phyloP scores from a whole-genome alignment of 2,797 vertebrate species.

The Urosaurus nigricauda region DNA sequence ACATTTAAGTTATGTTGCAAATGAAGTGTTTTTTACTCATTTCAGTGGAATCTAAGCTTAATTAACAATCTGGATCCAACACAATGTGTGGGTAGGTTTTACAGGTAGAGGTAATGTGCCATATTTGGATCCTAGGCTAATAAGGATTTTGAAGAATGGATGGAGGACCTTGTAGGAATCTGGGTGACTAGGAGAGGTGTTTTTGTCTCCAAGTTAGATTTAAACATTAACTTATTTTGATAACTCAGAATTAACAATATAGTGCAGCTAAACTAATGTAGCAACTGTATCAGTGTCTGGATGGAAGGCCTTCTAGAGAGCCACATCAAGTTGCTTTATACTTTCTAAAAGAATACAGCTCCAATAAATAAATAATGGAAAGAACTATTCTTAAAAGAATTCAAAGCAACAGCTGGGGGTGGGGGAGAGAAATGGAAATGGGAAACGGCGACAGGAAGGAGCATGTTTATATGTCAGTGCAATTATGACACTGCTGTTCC shows the following conservation, averaged over 20 bases:
- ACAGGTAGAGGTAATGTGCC: background rate
- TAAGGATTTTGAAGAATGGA: background rate
- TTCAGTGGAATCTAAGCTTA: background rate
- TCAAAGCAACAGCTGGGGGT: slow-evolving; percentile 3
- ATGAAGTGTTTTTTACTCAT: background rate
- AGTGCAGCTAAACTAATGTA: background rate
- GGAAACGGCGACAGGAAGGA: background rate
- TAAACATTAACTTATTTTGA: background rate
- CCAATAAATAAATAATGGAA: slow-evolving; percentile 19
- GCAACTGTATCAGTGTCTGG: background rate
- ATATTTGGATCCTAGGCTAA: background rate
- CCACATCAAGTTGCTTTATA: background rate
- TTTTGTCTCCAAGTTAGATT: background rate
- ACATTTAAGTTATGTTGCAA: background rate
- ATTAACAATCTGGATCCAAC: background rate
- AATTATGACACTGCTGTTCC: slow-evolving; percentile 6
- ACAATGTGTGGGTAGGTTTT: background rate
- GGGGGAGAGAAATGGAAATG: background rate
- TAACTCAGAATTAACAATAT: background rate
- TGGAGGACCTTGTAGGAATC: background rate
- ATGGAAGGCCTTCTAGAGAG: background rate
- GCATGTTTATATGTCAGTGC: background rate
- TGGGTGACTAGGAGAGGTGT: background rate
- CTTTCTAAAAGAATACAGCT: background rate
- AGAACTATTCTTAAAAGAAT: slow-evolving; percentile 9